Base-by-base conservation (phyloP, 2,797 vertebrate species). In the Florisuga fusca region DNA sequence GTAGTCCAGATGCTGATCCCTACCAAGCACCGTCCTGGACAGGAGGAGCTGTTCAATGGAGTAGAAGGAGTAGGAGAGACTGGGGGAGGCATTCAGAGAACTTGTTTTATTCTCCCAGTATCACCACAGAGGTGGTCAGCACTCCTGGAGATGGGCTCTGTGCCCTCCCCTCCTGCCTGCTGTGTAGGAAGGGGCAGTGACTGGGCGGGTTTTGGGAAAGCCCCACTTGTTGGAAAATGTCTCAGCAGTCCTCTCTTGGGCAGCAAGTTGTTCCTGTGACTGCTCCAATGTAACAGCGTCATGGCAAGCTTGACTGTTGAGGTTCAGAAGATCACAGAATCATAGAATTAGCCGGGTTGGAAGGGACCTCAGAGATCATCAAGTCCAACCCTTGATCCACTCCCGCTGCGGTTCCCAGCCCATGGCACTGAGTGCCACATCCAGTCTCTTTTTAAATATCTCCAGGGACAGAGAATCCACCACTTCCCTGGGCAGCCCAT, bases 221-320 rank as follows among this genome's bases (percentile, higher is more conserved):
- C 27, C 27, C 27, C 36, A 10, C 29, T 23, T 2, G 0, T 55
- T 22, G 72, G 59, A 55, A 17, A 51, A 59, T 21, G 38, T 58
- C 76, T 91, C 62, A 29, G 55, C 48, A 38, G 46, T 53, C 4
- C 1, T 43, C n/a, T 86, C 31, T 18, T 20, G 63, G 84, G 21
- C 4, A 7, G 48, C 23, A 50, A 54, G 27, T 53, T 74, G 13
- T 71, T 85, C 80, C 57, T 62, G 62, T 62, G 46, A 71, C 20
- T 13, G 48, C 62, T 71, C 62, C 45, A 34, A 4, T 1, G 13
- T 67, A 33, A 75, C 17, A 36, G 61, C 2, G 0, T 83, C 89
- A 68, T 0, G 0, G 64, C 54, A 80, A 54, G 31, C 16, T 50
- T 58, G 81, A 22, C 48, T 4, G 20, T 26, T 76, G 59, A 5